Evolutionary conservation across 2,113 vertebrate genomes (phyloP).

Genomic region (Sminthopsis crassicaudata): DNA sequence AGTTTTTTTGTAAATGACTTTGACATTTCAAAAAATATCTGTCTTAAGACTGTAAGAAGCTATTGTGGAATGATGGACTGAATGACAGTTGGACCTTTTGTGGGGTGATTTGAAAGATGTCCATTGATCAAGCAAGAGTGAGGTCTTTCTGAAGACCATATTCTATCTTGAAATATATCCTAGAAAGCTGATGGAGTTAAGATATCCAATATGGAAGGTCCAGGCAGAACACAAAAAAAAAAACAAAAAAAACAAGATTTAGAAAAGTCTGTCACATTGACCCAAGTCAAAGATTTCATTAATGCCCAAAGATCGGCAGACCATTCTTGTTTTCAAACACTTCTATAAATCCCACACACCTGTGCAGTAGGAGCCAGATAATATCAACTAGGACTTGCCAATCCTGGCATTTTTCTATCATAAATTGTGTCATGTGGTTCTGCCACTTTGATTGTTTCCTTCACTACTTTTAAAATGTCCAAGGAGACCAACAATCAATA

Average conservation of each 20-base stretch:
- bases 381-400: neutral
- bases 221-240: neutral
- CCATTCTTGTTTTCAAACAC: neutral
- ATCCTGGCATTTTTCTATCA: neutral
- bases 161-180: neutral
- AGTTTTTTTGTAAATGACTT: neutral
- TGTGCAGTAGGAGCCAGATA: neutral
- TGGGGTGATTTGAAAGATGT: neutral
- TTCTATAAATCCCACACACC: neutral
- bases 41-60: neutral
- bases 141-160: neutral
- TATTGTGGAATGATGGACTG: neutral
- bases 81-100: neutral
- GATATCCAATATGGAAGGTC: neutral
- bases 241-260: neutral
- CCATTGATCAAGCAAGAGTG: neutral
- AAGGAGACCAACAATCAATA: neutral
- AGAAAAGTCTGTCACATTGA: neutral
- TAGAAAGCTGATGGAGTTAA: neutral
- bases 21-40: neutral
- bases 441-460: neutral
- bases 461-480: neutral
- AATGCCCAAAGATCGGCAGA: neutral
- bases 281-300: neutral
- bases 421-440: neutral